Evolutionary conservation across 2,113 vertebrate genomes (phyloP).

Genomic region (Chrysochloris asiatica): DNA sequence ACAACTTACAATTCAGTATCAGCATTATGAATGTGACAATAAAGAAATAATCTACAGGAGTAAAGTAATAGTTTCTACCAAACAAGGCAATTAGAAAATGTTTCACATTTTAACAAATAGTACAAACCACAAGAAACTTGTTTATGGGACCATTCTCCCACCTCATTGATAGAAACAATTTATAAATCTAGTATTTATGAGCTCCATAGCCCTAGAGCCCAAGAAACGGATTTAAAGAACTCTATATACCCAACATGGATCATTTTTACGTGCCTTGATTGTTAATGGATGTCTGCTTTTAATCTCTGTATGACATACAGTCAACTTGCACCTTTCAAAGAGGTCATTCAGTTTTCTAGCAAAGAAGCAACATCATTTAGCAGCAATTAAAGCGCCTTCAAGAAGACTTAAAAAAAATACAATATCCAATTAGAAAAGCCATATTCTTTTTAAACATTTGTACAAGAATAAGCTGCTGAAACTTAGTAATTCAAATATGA

Average conservation of each 20-base stretch:
- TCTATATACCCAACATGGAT: constrained; percentile 81
- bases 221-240: constrained; percentile 81
- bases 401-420: constrained; percentile 93
- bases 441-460: constrained; percentile 92
- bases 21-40: constrained; percentile 84
- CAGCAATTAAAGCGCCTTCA: constrained; percentile 92
- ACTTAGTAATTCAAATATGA: constrained; percentile 91
- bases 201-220: constrained; percentile 80
- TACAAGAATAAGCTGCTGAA: constrained; percentile 95
- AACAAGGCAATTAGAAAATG: constrained; percentile 88
- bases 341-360: constrained; percentile 91
- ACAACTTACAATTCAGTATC: constrained; percentile 86
- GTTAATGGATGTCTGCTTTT: constrained; percentile 83
- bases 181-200: constrained; percentile 81
- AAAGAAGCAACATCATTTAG: constrained; percentile 94
- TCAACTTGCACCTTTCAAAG: constrained; percentile 92
- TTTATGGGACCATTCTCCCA: constrained; percentile 75
- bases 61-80: constrained; percentile 85
- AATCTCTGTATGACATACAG: constrained; percentile 86
- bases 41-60: constrained; percentile 82
- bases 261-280: constrained; percentile 84
- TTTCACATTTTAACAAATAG: constrained; percentile 89
- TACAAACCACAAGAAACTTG: constrained; percentile 87
- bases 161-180: constrained; percentile 83
- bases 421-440: constrained; percentile 92